These are phyloP conservation scores for Listrodromus nycthemerus DNA, from an alignment of 2,888 invertebrate genomes.

Conservation along the genomic window DNA sequence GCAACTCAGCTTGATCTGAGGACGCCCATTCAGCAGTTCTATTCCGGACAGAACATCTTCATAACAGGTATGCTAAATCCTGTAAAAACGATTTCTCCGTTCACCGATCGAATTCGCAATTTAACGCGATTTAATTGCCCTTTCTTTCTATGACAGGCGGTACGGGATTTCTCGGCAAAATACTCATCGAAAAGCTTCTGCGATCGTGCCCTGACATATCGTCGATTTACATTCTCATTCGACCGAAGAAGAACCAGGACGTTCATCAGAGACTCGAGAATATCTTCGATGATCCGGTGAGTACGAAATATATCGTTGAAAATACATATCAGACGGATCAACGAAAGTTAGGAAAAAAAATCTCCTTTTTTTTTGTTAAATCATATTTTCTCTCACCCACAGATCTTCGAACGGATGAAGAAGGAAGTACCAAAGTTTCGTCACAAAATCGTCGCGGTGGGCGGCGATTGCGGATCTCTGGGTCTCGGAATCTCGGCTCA, in stretches of 20 bases:
- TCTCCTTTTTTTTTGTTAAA: background rate
- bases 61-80: conserved; percentile 85
- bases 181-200: conserved; percentile 87
- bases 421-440: conserved; percentile 87
- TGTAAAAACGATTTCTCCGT: conserved; percentile 68
- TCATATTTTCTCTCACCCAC: conserved; percentile 32
- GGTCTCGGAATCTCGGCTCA: conserved; percentile 88
- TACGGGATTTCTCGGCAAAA: conserved; percentile 86
- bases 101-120: background rate
- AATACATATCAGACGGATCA: background rate
- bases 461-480: conserved; percentile 89
- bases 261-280: conserved; percentile 88
- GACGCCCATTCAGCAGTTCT: conserved; percentile 86
- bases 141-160: conserved; percentile 73
- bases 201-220: conserved; percentile 86
- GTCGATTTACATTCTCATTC: conserved; percentile 86
- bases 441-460: conserved; percentile 89
- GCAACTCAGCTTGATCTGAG: conserved; percentile 69
- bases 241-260: conserved; percentile 88
- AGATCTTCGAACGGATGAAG: conserved; percentile 86
- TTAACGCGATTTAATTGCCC: background rate
- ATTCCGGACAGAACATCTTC: conserved; percentile 86
- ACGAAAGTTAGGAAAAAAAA: background rate
- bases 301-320: conserved; percentile 85
- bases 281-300: conserved; percentile 89